Evolutionary conservation across 2,888 invertebrate species (phyloP).

Genomic region (Yponomeuta cagnagella): DNA sequence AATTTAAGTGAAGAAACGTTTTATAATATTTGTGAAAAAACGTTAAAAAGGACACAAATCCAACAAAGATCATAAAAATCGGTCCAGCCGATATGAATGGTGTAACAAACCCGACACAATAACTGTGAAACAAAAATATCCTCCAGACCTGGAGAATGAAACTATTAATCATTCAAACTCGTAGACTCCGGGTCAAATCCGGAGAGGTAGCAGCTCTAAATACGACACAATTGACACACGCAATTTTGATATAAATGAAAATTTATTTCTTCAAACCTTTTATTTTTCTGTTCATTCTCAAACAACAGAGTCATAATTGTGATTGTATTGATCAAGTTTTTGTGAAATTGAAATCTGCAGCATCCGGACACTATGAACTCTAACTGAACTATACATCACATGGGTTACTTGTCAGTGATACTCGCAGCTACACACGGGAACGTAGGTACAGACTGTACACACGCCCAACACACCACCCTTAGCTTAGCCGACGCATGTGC

Average conservation of each 20-base stretch:
- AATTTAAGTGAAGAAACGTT: no score
- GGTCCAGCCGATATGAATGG: no score
- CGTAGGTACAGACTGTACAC: conserved; percentile 52
- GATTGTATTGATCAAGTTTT: conserved; percentile 3
- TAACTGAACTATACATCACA: conserved; percentile 29
- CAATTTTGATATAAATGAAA: conserved; percentile 15
- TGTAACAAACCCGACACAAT: no score
- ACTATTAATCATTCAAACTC: no score
- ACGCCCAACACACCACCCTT: conserved; percentile 40
- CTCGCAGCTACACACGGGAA: conserved; percentile 28
- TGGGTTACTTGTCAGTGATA: conserved; percentile 47
- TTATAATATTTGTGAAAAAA: no score
- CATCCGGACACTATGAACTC: conserved; percentile 28
- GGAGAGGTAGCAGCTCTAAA: neutral
- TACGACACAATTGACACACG: conserved; percentile 22
- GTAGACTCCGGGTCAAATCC: no score
- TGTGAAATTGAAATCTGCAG: conserved; percentile 16
- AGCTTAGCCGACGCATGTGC: conserved; percentile 26
- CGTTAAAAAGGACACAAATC: no score
- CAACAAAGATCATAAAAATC: no score
- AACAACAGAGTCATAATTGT: conserved; percentile 4
- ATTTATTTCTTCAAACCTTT: neutral
- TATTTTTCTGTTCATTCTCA: conserved; percentile 4
- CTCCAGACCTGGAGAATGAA: no score
- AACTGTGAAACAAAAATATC: no score